Evolutionary conservation across 1,140 invertebrate species (phyloP), one percentile per base, ranked within the genome.

Genomic region (Adelges cooleyi): DNA sequence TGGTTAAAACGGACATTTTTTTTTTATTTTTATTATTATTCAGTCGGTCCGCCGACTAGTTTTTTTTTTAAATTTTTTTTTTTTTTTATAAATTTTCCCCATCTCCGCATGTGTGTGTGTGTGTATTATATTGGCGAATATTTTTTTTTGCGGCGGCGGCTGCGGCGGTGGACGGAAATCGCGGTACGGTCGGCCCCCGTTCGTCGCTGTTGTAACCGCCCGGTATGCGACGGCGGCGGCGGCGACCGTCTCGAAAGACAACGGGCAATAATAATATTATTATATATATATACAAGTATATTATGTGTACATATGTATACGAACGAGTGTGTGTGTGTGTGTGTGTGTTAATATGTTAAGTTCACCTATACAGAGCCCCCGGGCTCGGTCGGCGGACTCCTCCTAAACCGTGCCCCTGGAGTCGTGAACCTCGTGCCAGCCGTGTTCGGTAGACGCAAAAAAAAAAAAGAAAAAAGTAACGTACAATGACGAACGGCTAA

Each of bases 321-420:
- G n/a, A n/a, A n/a, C n/a, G n/a, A n/a, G n/a, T 33, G 29, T 33
- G 11, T 33, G 29, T 6, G 11, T 33, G 29, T 33, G 29, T 33
- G 29, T 33, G 29, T 6, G 18, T 18, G 27, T 23, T 23, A 59
- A 59, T 33, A 29, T 20, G 20, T 20, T 36, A 48, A 62, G 56
- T 62, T 62, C 56, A 62, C 56, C 56, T 62, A 62, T 62, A 48
- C 56, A 62, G 56, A 62, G 56, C 56, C 56, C 42, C 56, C 56
- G 54, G 54, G 54, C 56, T 25, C 56, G 56, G 56, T 42, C 56
- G 56, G 56, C 44, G n/a, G n/a, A n/a, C n/a, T n/a, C n/a, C 56
- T 62, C 56, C 56, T 62, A 62, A 62, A 62, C 27, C 23, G 56
- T 62, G 56, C 56, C 56, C 56, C 56, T 62, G 56, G 42, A 62